Percentiles rank a stretch among this genome's conserved stretches.
Conservation (phyloP, 2,113 vertebrate species). For the Probosciger aterrimus region DNA sequence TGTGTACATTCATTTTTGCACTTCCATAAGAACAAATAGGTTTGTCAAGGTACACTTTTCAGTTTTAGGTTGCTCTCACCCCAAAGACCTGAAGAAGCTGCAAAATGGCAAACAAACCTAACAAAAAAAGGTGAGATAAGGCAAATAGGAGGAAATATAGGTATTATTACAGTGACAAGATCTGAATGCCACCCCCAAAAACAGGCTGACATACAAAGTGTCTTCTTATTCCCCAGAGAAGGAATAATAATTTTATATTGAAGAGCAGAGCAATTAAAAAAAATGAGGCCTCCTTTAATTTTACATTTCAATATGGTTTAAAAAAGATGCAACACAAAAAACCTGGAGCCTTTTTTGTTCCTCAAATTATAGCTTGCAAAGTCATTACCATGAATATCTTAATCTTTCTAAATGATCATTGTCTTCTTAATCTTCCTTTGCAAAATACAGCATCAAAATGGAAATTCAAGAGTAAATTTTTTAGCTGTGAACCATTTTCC, state of each 20-base stretch:
- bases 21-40: neutral
- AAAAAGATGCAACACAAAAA: neutral
- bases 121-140: neutral
- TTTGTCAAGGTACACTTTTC: neutral
- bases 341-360: neutral
- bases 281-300: neutral
- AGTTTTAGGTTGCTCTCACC: neutral
- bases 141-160: neutral
- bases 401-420: constrained; percentile 29
- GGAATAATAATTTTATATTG: neutral
- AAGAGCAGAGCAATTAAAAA: neutral
- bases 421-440: constrained; percentile 23
- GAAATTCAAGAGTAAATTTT: constrained; percentile 15
- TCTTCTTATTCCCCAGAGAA: neutral
- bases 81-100: neutral
- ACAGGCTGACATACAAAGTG: neutral
- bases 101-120: neutral
- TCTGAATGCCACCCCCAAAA: neutral
- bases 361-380: constrained; percentile 33
- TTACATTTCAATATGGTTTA: neutral
- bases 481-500: neutral
- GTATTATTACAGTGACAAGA: neutral
- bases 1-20: neutral
- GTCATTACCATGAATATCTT: neutral
- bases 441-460: neutral